Conservation (phyloP, 2,113 vertebrate species). For the Hipposideros armiger region DNA sequence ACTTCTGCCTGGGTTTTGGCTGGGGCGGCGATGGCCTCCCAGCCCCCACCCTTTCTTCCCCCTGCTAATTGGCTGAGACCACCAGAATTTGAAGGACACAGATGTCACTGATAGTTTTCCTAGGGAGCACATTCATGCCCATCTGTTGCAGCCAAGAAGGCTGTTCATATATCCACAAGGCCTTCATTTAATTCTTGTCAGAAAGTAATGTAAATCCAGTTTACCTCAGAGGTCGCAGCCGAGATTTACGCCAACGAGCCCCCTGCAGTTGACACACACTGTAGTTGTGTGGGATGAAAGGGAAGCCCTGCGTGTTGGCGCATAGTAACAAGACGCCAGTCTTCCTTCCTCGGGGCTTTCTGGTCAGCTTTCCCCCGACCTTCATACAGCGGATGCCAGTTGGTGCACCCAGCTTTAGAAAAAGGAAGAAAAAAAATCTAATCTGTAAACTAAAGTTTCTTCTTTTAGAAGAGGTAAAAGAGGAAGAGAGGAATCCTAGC, state of each 20-base stretch:
- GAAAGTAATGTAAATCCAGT: slow-evolving; percentile 94
- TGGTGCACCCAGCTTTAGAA: slow-evolving; percentile 84
- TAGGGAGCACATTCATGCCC: slow-evolving; percentile 93
- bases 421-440: slow-evolving; percentile 69
- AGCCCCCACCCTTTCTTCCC: slow-evolving; percentile 44
- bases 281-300: slow-evolving; percentile 92
- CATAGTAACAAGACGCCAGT: slow-evolving; percentile 91
- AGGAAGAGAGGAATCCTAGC: slow-evolving; percentile 70
- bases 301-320: slow-evolving; percentile 91
- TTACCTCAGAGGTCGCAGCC: slow-evolving; percentile 92
- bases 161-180: slow-evolving; percentile 92
- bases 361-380: slow-evolving; percentile 86
- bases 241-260: slow-evolving; percentile 92
- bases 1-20: slow-evolving; percentile 84
- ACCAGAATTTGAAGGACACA: slow-evolving; percentile 94
- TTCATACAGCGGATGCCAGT: slow-evolving; percentile 88
- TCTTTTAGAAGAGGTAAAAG: slow-evolving; percentile 73
- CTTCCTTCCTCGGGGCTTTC: slow-evolving; percentile 88
- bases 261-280: slow-evolving; percentile 91
- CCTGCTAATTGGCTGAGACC: slow-evolving; percentile 92
- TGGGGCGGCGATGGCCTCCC: slow-evolving; percentile 77
- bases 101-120: slow-evolving; percentile 93
- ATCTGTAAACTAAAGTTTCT: slow-evolving; percentile 85
- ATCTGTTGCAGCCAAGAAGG: slow-evolving; percentile 93
- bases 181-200: slow-evolving; percentile 95